Conservation (phyloP, 2,888 invertebrate species). For the Drosophila villosipedis region DNA sequence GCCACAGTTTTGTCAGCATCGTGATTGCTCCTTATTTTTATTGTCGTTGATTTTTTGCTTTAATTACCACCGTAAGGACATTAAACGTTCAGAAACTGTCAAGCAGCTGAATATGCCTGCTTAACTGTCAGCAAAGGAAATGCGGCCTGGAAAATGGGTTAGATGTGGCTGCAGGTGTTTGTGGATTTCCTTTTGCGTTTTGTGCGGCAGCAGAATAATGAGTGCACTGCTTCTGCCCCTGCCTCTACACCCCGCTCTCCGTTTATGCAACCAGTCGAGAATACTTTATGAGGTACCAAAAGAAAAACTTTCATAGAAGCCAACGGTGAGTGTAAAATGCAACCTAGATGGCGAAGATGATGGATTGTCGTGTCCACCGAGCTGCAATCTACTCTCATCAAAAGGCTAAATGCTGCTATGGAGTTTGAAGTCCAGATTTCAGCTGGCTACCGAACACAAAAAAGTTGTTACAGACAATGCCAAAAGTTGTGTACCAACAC, state of each 20-base stretch:
- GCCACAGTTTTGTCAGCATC: constrained; percentile 34
- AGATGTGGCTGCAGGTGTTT: constrained; percentile 63
- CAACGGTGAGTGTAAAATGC: constrained; percentile 10
- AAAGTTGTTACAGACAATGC: constrained; percentile 10
- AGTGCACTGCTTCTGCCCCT: constrained; percentile 17
- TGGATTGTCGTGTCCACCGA: constrained; percentile 40
- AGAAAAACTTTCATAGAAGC: constrained; percentile 33
- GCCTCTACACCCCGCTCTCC: not conserved
- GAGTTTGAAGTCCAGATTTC: constrained; percentile 45
- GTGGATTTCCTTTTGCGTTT: constrained; percentile 22
- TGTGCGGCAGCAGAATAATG: constrained; percentile 24
- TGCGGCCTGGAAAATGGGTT: constrained; percentile 61
- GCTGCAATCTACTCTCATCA: constrained; percentile 14
- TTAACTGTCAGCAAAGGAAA: constrained; percentile 46
- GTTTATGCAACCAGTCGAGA: constrained; percentile 8
- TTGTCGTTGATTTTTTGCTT: constrained; percentile 22
- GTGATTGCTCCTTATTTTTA: not conserved
- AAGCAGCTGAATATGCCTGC: constrained; percentile 25
- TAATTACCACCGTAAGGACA: constrained; percentile 65
- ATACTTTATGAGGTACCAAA: not conserved
- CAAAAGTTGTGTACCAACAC: constrained; percentile 33
- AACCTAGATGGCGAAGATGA: constrained; percentile 40
- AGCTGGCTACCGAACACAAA: constrained; percentile 20
- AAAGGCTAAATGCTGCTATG: constrained; percentile 39
- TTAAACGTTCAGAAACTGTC: constrained; percentile 35